A percentile compares a stretch with the other conserved stretches of the same genome.
Conservation (phyloP, 2,113 vertebrate species). For the Falco punctatus region DNA sequence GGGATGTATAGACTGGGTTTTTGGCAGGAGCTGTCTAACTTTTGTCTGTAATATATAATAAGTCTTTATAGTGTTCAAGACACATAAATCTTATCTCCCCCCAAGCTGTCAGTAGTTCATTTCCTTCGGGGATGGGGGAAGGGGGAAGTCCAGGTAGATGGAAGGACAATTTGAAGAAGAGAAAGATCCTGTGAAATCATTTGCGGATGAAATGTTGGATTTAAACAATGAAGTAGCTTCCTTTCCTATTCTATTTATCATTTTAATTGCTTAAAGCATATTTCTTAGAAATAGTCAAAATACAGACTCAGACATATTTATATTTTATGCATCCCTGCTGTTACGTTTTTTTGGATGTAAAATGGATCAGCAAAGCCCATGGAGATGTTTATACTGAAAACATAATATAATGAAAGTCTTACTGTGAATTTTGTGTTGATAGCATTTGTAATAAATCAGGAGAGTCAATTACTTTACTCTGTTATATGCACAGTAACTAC, state of each 20-base stretch:
- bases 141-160: conserved; percentile 31
- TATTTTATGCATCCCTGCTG: conserved; percentile 67
- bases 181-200: conserved; percentile 49
- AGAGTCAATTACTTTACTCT: conserved; percentile 64
- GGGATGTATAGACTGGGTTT: conserved; percentile 7
- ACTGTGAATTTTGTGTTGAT: conserved; percentile 74
- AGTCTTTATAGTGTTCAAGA: conserved; percentile 59
- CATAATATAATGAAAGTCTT: conserved; percentile 76
- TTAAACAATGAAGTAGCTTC: conserved; percentile 68
- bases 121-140: conserved; percentile 40
- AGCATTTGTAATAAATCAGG: conserved; percentile 74
- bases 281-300: conserved; percentile 75
- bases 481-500: conserved; percentile 57
- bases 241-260: conserved; percentile 70
- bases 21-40: conserved; percentile 56
- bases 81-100: conserved; percentile 54
- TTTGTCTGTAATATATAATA: conserved; percentile 50
- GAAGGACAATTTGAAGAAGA: conserved; percentile 57
- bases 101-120: conserved; percentile 42
- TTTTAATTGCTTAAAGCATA: conserved; percentile 65
- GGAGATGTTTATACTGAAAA: conserved; percentile 77
- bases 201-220: conserved; percentile 58
- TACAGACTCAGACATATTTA: conserved; percentile 73
- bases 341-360: conserved; percentile 64
- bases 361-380: conserved; percentile 52